Conservation (phyloP, 2,113 vertebrate species). For the Oncorhynchus clarkii region DNA sequence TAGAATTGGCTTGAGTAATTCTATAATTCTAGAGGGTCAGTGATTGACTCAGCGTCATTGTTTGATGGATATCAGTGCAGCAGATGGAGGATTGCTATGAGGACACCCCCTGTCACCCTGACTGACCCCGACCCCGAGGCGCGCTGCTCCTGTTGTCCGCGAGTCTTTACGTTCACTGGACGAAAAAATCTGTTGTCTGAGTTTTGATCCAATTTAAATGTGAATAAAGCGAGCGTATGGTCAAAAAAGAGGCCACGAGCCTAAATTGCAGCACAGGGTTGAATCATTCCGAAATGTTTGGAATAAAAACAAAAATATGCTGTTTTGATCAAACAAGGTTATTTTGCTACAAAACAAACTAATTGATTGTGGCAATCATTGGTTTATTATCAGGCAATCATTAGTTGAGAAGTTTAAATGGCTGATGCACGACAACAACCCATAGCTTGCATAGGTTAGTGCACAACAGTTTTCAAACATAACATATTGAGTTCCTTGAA, state of each 20-base stretch:
- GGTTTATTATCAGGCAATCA: constrained; percentile 7
- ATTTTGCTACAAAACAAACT: background rate
- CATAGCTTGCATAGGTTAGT: background rate
- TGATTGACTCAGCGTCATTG: constrained; percentile 73
- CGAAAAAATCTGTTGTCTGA: constrained; percentile 51
- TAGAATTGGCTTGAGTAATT: constrained; percentile 34
- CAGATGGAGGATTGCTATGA: constrained; percentile 74
- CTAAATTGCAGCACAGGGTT: constrained; percentile 8
- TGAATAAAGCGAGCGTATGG: constrained; percentile 22
- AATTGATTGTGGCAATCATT: background rate
- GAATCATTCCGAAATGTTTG: constrained; percentile 13
- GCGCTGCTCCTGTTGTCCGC: constrained; percentile 54
- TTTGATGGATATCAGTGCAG: constrained; percentile 53
- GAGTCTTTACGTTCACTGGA: constrained; percentile 44
- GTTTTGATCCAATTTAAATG: constrained; percentile 58
- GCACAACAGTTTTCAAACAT: background rate
- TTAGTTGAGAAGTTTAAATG: background rate
- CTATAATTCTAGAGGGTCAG: constrained; percentile 27
- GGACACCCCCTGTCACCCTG: constrained; percentile 27
- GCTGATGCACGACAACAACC: background rate
- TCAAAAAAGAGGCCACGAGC: constrained; percentile 1
- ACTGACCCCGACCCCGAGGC: constrained; percentile 40
- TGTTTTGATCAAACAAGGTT: constrained; percentile 18
- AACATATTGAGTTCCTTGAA: background rate
- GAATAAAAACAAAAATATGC: constrained; percentile 26